Base-by-base conservation (phyloP, 2,797 vertebrate genomes). In the Myiotriccus ornatus region DNA sequence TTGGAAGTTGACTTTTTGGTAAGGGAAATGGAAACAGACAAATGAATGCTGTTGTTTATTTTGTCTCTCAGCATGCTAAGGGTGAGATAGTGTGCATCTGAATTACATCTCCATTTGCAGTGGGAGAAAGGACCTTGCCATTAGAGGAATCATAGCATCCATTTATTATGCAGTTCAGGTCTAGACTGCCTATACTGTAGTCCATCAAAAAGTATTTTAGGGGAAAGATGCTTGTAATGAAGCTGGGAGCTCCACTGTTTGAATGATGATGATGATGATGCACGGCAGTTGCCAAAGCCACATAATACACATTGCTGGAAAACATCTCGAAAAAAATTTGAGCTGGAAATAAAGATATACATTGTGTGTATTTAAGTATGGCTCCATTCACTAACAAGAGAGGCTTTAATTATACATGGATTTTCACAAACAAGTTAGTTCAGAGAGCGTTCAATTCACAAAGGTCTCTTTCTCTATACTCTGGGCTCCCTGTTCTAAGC, bases 341-440 rank as follows among this genome's bases (percentile, higher is more conserved):
- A 95, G 93, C 84, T 96, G 84, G 92, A 96, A 96, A 94, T 94
- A 93, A 95, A 96, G 91, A 96, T 96, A 95, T 96, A 97, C 92
- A 81, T 96, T 96, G 95, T 87, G 90, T 84, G 89, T 93, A 91
- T 96, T 94, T 96, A 96, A 96, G 78, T 93, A 96, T 93, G 90
- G 89, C 92, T 96, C 89, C 20, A 65, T 94, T 93, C 96, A 95
- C 93, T 96, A 96, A 95, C 96, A 96, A 95, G 95, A 94, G 87
- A 92, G 89, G 90, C 91, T 97, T 97, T 95, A 97, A 97, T 97
- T 97, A 97, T 97, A 97, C 96, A 97, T 97, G 96, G 94, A 46
- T 95, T 97, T 96, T 94, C 95, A 97, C 97, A 96, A 97, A 97
- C 96, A 97, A 96, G 95, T 96, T 96, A 95, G 96, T 96, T 96